Evolutionary conservation across 2,113 vertebrate genomes (phyloP), one percentile per base, ranked within the genome.

Genomic region (Atherinomorus stipes): DNA sequence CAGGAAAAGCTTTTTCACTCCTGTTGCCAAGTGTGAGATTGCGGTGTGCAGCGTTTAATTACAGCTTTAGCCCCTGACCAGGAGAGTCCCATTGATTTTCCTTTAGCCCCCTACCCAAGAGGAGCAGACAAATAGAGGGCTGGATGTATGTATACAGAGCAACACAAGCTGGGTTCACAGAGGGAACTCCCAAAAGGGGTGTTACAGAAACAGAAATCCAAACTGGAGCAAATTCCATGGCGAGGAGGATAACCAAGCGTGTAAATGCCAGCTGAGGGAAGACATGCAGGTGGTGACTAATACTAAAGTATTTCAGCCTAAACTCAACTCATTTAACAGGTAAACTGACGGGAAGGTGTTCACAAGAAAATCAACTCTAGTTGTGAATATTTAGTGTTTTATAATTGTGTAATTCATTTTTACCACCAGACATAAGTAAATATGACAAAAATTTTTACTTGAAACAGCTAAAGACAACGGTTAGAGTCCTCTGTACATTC

Each of bases 21-120:
- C 52, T 52, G 65, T 62, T 54, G 67, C 71, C 9, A 74, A 78
- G 87, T 88, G 84, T 89, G 86, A 93, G 81, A 90, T 87, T 89
- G 88, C 76, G 59, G 91, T 85, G 74, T 90, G 89, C 86, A 89
- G 88, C 85, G 80, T 90, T 92, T 94, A 93, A 94, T 93, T 91
- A 91, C 74, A 85, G 88, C 66, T 79, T 81, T 71, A 84, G 85
- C 79, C 83, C 69, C 53, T 54, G 78, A 83, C 80, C 83, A 78
- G 81, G 71, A 84, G 54, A 83, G 81, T 68, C 54, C 66, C 83
- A 92, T 93, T 85, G 90, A 94, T 93, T 92, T 93, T 83, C 80
- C 73, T 81, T 90, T 88, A 84, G 83, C 23, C 34, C 70, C 78
- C 64, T 34, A 34, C 78, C 78, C 71, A 74, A 69, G 71, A 83